Base-by-base conservation (phyloP, 2,113 vertebrate species). In the Coreoperca whiteheadi region DNA sequence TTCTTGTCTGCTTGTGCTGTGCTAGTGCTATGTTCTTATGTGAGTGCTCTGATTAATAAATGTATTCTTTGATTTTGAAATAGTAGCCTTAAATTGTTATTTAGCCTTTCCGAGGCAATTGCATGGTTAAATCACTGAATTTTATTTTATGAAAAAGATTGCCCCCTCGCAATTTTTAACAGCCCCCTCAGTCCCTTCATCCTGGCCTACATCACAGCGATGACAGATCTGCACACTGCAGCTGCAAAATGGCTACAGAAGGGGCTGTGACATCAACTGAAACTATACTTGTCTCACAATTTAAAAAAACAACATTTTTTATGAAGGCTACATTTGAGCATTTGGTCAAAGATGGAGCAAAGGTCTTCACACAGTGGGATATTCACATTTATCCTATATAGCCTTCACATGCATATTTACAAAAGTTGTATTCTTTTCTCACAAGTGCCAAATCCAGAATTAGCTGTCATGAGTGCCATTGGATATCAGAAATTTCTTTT, bases 321-420 rank as follows among this genome's bases (percentile, higher is more conserved):
- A 43, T 67, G 32, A 53, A 67, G 18, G 23, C 6, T 18, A 11
- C 10, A 18, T 43, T 25, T 46, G 2, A 37, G n/a, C 18, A 41
- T 76, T 74, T 41, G n/a, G 41, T 34, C 23, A 63, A 54, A 69
- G 28, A 46, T 43, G 25, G 69, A 56, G 30, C 41, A 77, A 28
- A 72, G 30, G 9, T 68, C 25, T 46, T 64, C 30, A 9, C 23
- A 14, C 23, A 41, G 1, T 56, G 4, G n/a, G 20, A 51, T 57
- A 57, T 56, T 59, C 30, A 28, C 3, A 50, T 76, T 56, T n/a
- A n/a, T 20, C 32, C 8, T 28, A 9, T 71, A 56, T 8, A 28
- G 28, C 39, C 32, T 59, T 64, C 23, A 60, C n/a, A 28, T 50
- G 57, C 43, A 63, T 41, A 63, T 39, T 60, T 60, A 25, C 6